phyloP scores from a whole-genome alignment of 2,797 vertebrate genomes.

The Glossophaga mutica region DNA sequence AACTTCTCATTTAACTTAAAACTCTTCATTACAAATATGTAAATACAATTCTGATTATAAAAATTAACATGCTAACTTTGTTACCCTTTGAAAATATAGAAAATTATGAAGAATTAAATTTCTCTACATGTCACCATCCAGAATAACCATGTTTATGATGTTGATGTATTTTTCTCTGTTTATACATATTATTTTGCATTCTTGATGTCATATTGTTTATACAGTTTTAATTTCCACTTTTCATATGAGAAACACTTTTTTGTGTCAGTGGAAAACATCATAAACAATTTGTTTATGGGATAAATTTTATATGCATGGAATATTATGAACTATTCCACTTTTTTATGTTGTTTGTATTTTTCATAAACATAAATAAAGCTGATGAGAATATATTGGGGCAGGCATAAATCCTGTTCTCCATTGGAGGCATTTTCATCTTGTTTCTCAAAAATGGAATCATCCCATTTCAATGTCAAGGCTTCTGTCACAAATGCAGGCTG shows the following conservation, averaged over 20 bases:
- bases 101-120: neutral
- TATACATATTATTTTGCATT: neutral
- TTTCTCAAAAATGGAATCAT: neutral
- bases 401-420: neutral
- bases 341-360: neutral
- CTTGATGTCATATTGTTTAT: neutral
- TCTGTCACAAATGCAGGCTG: neutral
- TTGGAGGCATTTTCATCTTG: neutral
- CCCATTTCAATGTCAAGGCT: neutral
- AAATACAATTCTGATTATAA: slow-evolving; percentile 1
- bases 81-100: neutral
- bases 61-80: neutral
- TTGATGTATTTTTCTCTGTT: neutral
- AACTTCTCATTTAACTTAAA: slow-evolving; percentile 12
- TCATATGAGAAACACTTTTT: neutral
- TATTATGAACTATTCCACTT: neutral
- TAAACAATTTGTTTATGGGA: neutral
- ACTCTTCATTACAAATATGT: neutral
- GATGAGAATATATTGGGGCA: neutral
- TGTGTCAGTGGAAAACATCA: neutral
- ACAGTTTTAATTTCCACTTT: neutral
- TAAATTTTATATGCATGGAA: neutral
- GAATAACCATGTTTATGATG: neutral
- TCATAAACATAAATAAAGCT: neutral
- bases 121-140: neutral